A percentile compares a stretch with the other conserved stretches of the same genome.
Conservation (phyloP, 2,797 vertebrate genomes). For the Toxotes lorentzi region DNA sequence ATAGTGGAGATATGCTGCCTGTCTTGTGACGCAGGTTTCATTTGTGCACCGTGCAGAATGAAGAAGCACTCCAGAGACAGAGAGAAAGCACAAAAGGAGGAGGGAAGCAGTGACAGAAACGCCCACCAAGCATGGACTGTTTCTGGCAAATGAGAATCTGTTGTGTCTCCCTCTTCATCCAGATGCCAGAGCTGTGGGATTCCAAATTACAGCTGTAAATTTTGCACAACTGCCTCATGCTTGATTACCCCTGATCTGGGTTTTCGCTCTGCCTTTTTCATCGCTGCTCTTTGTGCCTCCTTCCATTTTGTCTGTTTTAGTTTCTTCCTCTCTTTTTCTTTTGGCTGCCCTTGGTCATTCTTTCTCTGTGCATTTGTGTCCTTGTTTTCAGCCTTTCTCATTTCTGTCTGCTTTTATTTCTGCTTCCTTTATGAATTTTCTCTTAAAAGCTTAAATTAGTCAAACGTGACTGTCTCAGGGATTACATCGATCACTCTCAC, state of each 20-base stretch:
- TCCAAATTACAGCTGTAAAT: constrained; percentile 81
- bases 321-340: constrained; percentile 40
- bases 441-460: background rate
- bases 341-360: constrained; percentile 32
- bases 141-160: constrained; percentile 80
- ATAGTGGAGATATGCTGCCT: constrained; percentile 62
- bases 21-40: constrained; percentile 69
- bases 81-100: background rate
- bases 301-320: constrained; percentile 64
- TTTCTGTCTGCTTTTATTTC: constrained; percentile 19
- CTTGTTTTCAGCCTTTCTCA: background rate
- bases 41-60: constrained; percentile 62
- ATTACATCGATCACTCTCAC: constrained; percentile 5
- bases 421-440: constrained; percentile 2
- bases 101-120: constrained; percentile 56
- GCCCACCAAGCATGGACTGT: constrained; percentile 69
- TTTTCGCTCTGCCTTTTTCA: constrained; percentile 57
- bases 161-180: constrained; percentile 73
- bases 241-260: constrained; percentile 80
- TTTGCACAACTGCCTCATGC: constrained; percentile 77
- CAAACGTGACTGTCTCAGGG: background rate
- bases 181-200: constrained; percentile 71
- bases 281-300: constrained; percentile 47
- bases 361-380: constrained; percentile 25
- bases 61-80: constrained; percentile 53